phyloP scores from a whole-genome alignment of 1,140 invertebrate species.

The Araneus ventricosus region DNA sequence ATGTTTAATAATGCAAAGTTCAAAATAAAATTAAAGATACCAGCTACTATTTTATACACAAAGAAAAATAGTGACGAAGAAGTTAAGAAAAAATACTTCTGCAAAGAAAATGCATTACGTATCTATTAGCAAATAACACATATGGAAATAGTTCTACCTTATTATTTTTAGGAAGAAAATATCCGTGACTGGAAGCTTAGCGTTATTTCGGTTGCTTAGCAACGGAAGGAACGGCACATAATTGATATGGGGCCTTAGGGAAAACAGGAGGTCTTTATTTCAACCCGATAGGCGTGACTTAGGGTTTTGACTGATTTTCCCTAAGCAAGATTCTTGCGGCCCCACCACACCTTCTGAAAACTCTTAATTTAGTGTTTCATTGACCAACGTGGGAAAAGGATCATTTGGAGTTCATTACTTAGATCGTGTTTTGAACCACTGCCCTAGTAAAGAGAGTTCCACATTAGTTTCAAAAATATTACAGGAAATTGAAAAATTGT shows the following conservation, averaged over 20 bases:
- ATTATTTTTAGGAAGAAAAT: constrained; percentile 40
- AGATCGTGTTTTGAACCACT: not conserved
- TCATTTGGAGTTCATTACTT: constrained; percentile 22
- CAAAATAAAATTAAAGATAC: too few species aligned
- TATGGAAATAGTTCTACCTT: not conserved
- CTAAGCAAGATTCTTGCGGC: not conserved
- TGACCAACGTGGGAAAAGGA: constrained; percentile 31
- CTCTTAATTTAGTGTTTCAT: constrained; percentile 33
- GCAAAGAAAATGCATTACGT: not conserved
- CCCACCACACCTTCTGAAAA: not conserved
- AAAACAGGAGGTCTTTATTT: constrained; percentile 53
- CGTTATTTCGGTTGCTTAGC: constrained; percentile 46
- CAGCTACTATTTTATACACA: too few species aligned
- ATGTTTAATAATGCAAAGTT: too few species aligned
- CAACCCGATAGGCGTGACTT: constrained; percentile 41
- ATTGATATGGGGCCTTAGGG: constrained; percentile 54
- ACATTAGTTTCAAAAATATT: not conserved
- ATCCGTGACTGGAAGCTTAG: constrained; percentile 32
- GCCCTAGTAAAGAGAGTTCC: not conserved
- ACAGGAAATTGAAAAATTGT: not conserved
- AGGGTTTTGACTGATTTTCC: constrained; percentile 38
- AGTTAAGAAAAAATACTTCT: too few species aligned
- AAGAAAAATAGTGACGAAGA: too few species aligned
- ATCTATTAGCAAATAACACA: not conserved
- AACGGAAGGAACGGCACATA: constrained; percentile 23